Evolutionary conservation across 2,888 invertebrate genomes (phyloP).

Genomic region (Drosophila greeni): DNA sequence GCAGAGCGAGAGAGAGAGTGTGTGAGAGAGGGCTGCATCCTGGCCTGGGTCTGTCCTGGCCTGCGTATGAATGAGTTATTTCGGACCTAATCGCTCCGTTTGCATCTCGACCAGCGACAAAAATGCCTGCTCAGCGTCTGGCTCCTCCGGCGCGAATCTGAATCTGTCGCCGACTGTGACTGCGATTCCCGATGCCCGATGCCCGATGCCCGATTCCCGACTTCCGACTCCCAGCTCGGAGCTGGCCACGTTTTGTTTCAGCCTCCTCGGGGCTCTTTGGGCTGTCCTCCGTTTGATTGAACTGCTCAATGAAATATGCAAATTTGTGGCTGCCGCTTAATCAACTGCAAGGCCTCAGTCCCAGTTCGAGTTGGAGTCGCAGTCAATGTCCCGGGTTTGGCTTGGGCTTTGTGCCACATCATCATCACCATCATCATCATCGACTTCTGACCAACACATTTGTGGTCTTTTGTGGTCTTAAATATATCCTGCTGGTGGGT

Average conservation of each 20-base stretch:
- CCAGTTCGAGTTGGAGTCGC: not conserved
- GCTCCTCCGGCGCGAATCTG: constrained; percentile 21
- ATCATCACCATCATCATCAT: constrained; percentile 40
- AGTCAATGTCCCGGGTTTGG: constrained; percentile 14
- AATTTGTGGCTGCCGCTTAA: constrained; percentile 72
- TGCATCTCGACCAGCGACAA: constrained; percentile 58
- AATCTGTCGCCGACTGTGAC: constrained; percentile 30
- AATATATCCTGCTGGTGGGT: constrained; percentile 78
- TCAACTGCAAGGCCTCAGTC: constrained; percentile 58
- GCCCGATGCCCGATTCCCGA: not conserved
- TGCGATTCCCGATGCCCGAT: constrained; percentile 3
- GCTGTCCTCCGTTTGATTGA: constrained; percentile 75
- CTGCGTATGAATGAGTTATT: constrained; percentile 77
- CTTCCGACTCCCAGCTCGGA: constrained; percentile 3
- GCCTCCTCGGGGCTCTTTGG: constrained; percentile 39
- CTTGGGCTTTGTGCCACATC: constrained; percentile 49
- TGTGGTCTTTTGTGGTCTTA: constrained; percentile 74
- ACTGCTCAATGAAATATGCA: constrained; percentile 78
- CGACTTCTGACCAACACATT: constrained; percentile 52
- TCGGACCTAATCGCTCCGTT: constrained; percentile 67
- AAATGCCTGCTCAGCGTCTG: constrained; percentile 32
- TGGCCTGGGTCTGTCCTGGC: constrained; percentile 13
- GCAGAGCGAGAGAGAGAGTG: not conserved
- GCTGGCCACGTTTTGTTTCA: constrained; percentile 58
- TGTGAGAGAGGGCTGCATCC: constrained; percentile 9